Evolutionary conservation across 2,888 invertebrate genomes (phyloP), one percentile per base, ranked within the genome.

Genomic region (Zonitis immaculata): DNA sequence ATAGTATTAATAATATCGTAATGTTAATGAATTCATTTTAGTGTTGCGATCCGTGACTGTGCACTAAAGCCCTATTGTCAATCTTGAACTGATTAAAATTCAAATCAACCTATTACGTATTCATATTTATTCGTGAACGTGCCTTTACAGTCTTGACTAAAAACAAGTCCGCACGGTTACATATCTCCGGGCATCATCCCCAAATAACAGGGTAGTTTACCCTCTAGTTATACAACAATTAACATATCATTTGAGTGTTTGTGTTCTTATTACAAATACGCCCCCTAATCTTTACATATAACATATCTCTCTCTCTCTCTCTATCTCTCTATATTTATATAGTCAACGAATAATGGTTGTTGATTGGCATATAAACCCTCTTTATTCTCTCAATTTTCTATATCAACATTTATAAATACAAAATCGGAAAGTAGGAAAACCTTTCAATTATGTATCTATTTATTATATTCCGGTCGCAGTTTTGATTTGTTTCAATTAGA

Each of bases 211-310:
- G 64, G 63, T 66, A 66, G 66, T 68, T 68, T 69, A 68, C 69
- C 70, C 68, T 67, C 66, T 69, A 69, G 69, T 71, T 70, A 71
- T 64, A 63, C 67, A 64, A 65, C 71, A 73, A 73, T 72, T 72
- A 73, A 69, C 71, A 71, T 72, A 72, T 70, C 71, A 71, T 71
- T 71, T 70, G 68, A 67, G 69, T 67, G 65, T 67, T 67, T 68
- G 68, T 66, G 65, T n/a, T n/a, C 64, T 71, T 69, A 70, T 71
- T 70, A 68, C 57, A 44, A 22, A 39, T 16, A 39, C 39, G 39
- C 39, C 39, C 39, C 60, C 59, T 59, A 58, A 61, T 61, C 60
- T 62, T 59, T 62, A 60, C n/a, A n/a, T n/a, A n/a, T n/a, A n/a
- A n/a, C n/a, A n/a, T n/a, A n/a, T n/a, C n/a, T n/a, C n/a, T n/a